Conservation (phyloP, 2,797 vertebrate species). For the Silurus aristotelis region DNA sequence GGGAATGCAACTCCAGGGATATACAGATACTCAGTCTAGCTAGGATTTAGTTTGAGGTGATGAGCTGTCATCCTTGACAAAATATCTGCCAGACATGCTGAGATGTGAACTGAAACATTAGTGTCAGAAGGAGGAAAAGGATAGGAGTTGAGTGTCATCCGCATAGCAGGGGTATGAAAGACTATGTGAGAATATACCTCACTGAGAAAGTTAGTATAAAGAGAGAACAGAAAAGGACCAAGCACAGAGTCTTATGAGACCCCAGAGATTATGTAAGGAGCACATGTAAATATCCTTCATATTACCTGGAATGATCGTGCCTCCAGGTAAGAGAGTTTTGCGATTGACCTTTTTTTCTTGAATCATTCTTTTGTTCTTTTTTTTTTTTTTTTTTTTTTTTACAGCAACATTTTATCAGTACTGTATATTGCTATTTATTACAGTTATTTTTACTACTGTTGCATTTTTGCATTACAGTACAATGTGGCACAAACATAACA, state of each 20-base stretch:
- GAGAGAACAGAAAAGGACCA: not conserved
- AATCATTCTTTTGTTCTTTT: not conserved
- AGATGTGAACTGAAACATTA: slow-evolving; percentile 24
- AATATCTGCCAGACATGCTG: slow-evolving; percentile 17
- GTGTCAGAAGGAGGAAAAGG: slow-evolving; percentile 1
- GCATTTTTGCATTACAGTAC: not conserved
- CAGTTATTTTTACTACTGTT: too few species aligned
- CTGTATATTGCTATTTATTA: not conserved
- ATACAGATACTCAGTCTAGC: slow-evolving; percentile 19
- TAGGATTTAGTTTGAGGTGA: slow-evolving; percentile 24
- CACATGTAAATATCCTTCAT: not conserved
- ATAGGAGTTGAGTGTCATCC: not conserved
- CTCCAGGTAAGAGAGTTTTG: not conserved
- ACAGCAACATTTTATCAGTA: not conserved
- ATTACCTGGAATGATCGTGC: not conserved
- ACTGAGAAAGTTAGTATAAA: not conserved
- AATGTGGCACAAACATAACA: not conserved
- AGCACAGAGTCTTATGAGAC: too few species aligned
- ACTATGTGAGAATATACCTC: not conserved
- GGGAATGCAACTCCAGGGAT: slow-evolving; percentile 17
- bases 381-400: not conserved
- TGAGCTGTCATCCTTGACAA: slow-evolving; percentile 25
- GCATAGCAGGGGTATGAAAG: not conserved
- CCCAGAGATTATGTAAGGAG: not conserved
- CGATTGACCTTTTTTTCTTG: not conserved